Evolutionary conservation across 2,888 invertebrate species (phyloP).

Genomic region (Papilio protenor): DNA sequence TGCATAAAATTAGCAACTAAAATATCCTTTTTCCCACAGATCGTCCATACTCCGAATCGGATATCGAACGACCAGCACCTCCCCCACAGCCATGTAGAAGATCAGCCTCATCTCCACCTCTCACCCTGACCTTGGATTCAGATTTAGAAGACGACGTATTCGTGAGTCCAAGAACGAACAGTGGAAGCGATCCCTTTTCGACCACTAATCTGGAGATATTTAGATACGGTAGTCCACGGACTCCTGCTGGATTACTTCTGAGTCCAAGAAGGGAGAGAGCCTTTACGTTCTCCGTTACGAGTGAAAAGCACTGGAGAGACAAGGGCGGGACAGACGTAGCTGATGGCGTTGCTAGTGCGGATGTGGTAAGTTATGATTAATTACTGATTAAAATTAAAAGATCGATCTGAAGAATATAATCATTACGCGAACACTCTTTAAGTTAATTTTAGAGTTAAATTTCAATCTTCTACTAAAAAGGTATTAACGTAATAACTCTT

Average conservation of each 20-base stretch:
- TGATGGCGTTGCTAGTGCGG: constrained; percentile 66
- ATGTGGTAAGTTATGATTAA: constrained; percentile 65
- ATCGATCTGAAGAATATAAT: not conserved
- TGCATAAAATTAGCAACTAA: not conserved
- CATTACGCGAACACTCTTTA: constrained; percentile 1
- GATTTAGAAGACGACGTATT: constrained; percentile 81
- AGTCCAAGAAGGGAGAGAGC: constrained; percentile 74
- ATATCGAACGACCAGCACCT: constrained; percentile 62
- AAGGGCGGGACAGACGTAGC: constrained; percentile 79
- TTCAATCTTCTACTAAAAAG: too few species aligned
- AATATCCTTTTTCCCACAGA: constrained; percentile 62
- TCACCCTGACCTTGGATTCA: constrained; percentile 70
- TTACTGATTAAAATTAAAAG: not conserved
- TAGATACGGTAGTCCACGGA: constrained; percentile 71
- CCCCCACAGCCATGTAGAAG: constrained; percentile 63
- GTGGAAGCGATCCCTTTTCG: constrained; percentile 73
- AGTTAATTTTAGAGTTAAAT: too few species aligned
- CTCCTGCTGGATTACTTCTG: constrained; percentile 74
- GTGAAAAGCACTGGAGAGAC: constrained; percentile 79
- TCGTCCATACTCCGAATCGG: constrained; percentile 78
- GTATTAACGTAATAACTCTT: too few species aligned
- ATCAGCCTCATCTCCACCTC: constrained; percentile 74
- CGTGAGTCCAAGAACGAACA: constrained; percentile 68
- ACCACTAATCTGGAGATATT: constrained; percentile 75
- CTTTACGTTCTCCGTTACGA: constrained; percentile 75